A percentile compares a stretch with the other conserved stretches of the same genome.
phyloP scores from a whole-genome alignment of 1,140 invertebrate genomes.

The Galleria mellonella region DNA sequence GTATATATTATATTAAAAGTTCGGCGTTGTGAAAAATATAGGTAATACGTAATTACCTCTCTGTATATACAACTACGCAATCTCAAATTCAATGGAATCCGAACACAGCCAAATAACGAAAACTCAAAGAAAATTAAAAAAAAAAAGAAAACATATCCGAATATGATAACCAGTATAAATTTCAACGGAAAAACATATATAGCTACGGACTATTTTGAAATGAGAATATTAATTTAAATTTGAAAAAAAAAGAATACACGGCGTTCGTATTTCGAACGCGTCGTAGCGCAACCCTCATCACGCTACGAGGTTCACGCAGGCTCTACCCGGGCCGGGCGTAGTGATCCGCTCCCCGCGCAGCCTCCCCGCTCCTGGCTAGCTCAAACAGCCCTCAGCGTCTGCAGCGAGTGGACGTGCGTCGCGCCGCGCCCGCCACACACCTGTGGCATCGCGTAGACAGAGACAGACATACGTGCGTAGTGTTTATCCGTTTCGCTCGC shows the following conservation, averaged over 20 bases:
- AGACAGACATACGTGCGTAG: slow-evolving; percentile 7
- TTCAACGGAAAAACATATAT: too few species aligned
- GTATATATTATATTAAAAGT: too few species aligned
- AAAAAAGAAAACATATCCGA: too few species aligned
- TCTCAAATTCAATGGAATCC: too few species aligned
- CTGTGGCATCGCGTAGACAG: slow-evolving; percentile 25
- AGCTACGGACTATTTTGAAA: too few species aligned
- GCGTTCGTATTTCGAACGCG: neutral
- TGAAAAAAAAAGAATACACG: neutral
- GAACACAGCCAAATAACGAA: too few species aligned
- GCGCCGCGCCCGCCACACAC: slow-evolving; percentile 16
- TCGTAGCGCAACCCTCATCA: slow-evolving; percentile 2
- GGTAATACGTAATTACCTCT: too few species aligned
- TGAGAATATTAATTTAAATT: too few species aligned
- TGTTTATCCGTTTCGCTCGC: slow-evolving; percentile 1
- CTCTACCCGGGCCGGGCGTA: slow-evolving; percentile 29
- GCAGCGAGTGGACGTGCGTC: slow-evolving; percentile 21
- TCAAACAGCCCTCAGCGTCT: slow-evolving; percentile 28
- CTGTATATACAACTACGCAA: too few species aligned
- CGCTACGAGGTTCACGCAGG: slow-evolving; percentile 14
- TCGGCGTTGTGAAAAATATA: too few species aligned
- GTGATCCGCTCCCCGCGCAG: slow-evolving; percentile 24
- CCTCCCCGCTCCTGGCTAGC: slow-evolving; percentile 13
- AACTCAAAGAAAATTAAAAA: too few species aligned
- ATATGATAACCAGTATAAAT: too few species aligned